A percentile compares a stretch with the other conserved stretches of the same genome.
phyloP scores from a whole-genome alignment of 2,888 invertebrate species.

The Drosophila anomalata region DNA sequence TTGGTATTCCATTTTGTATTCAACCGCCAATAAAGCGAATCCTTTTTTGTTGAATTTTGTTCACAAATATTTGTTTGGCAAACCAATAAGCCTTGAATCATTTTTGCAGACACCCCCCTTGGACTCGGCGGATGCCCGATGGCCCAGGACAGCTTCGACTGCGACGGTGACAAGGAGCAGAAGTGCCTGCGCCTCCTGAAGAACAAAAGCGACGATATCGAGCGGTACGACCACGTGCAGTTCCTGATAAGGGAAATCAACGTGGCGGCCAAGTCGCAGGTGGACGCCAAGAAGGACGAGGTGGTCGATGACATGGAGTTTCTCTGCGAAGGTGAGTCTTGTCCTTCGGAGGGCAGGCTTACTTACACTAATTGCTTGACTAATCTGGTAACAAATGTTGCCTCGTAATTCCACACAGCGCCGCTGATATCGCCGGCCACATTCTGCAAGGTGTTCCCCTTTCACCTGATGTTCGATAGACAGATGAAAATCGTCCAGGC shows the following conservation, averaged over 20 bases:
- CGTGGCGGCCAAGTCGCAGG: slow-evolving; percentile 85
- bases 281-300: slow-evolving; percentile 84
- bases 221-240: slow-evolving; percentile 93
- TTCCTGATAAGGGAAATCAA: slow-evolving; percentile 95
- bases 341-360: neutral
- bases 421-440: slow-evolving; percentile 95
- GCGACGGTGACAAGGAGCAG: slow-evolving; percentile 76
- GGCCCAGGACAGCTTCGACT: slow-evolving; percentile 79
- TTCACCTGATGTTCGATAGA: slow-evolving; percentile 97
- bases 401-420: slow-evolving; percentile 84
- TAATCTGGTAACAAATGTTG: slow-evolving; percentile 32
- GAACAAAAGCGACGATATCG: slow-evolving; percentile 84
- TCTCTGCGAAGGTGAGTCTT: slow-evolving; percentile 80
- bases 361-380: slow-evolving; percentile 53
- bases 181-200: slow-evolving; percentile 82
- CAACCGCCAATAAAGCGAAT: neutral
- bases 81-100: slow-evolving; percentile 1
- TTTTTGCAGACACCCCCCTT: slow-evolving; percentile 25
- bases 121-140: slow-evolving; percentile 47
- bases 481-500: slow-evolving; percentile 94
- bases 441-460: slow-evolving; percentile 97
- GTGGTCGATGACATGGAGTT: slow-evolving; percentile 82
- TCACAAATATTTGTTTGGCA: neutral
- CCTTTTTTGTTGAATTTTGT: neutral
- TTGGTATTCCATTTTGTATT: neutral